These are phyloP conservation scores for Gastracanthus pulcherrimus DNA, from an alignment of 2,888 invertebrate species.

Conservation along the genomic window DNA sequence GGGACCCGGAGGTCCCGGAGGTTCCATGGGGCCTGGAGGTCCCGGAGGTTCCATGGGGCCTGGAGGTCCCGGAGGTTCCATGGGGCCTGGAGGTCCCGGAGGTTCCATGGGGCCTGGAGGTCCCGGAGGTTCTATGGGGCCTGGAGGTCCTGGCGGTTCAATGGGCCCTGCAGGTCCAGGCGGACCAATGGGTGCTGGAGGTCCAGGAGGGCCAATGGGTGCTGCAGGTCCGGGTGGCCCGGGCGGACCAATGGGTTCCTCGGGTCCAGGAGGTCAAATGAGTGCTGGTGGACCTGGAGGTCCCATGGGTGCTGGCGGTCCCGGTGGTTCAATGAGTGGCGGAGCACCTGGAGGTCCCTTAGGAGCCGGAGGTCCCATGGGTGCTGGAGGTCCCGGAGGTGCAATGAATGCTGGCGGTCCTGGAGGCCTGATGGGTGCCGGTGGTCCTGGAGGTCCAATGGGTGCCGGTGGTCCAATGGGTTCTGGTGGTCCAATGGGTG, in stretches of 20 bases:
- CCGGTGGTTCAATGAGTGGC: constrained; percentile 24
- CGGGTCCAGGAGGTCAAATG: constrained; percentile 77
- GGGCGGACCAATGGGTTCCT: constrained; percentile 46
- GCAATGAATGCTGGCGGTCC: constrained; percentile 11
- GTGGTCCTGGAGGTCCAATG: constrained; percentile 28
- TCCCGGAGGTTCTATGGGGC: constrained; percentile 48
- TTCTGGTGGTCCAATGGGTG: neutral
- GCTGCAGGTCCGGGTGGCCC: constrained; percentile 30
- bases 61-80: constrained; percentile 34
- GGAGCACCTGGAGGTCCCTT: neutral
- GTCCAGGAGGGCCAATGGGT: neutral
- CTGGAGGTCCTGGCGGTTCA: constrained; percentile 67
- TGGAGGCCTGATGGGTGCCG: constrained; percentile 31
- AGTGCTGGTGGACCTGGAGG: constrained; percentile 60
- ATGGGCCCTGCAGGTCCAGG: constrained; percentile 32
- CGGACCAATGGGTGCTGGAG: constrained; percentile 41
- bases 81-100: constrained; percentile 57
- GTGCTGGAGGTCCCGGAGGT: constrained; percentile 8
- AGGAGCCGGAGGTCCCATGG: constrained; percentile 3
- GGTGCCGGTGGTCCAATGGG: constrained; percentile 7
- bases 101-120: constrained; percentile 3
- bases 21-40: constrained; percentile 67
- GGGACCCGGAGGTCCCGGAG: constrained; percentile 51
- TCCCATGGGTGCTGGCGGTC: constrained; percentile 53
- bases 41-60: constrained; percentile 38